A percentile compares a stretch with the other conserved stretches of the same genome.
phyloP scores from a whole-genome alignment of 37 sponge, comb jelly and placozoan genomes.

The Spongia lamella region DNA sequence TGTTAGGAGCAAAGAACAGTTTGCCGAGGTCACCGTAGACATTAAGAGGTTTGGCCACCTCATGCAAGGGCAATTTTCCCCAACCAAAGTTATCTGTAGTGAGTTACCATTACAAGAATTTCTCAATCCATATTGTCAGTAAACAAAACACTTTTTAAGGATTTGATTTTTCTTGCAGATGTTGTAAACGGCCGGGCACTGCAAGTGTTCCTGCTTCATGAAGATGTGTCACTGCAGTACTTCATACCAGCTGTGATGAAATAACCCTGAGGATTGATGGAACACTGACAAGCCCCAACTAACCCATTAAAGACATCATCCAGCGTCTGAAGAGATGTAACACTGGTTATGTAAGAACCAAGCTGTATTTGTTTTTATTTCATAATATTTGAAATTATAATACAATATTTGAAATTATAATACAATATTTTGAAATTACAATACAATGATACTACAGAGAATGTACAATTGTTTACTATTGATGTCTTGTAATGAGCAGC shows the following conservation, averaged over 20 bases:
- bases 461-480: too few relatives aligned
- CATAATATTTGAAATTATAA: too few relatives aligned
- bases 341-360: background rate
- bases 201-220: constrained; percentile 84
- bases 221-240: constrained; percentile 84
- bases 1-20: too few relatives aligned
- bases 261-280: too few relatives aligned
- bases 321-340: background rate
- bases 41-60: constrained; percentile 78
- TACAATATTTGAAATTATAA: too few relatives aligned
- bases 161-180: constrained; percentile 41
- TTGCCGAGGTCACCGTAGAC: constrained; percentile 72
- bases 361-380: background rate
- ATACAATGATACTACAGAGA: too few relatives aligned
- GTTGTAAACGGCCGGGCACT: constrained; percentile 74
- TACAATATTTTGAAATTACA: too few relatives aligned
- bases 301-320: background rate
- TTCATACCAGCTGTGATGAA: constrained; percentile 75
- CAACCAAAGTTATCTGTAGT: constrained; percentile 85
- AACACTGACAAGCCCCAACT: background rate
- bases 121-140: background rate
- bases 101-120: constrained; percentile 28
- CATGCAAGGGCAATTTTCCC: constrained; percentile 74
- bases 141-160: background rate
- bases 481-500: too few relatives aligned